Conservation (phyloP, 2,113 vertebrate species). For the Baryphthengus martii region DNA sequence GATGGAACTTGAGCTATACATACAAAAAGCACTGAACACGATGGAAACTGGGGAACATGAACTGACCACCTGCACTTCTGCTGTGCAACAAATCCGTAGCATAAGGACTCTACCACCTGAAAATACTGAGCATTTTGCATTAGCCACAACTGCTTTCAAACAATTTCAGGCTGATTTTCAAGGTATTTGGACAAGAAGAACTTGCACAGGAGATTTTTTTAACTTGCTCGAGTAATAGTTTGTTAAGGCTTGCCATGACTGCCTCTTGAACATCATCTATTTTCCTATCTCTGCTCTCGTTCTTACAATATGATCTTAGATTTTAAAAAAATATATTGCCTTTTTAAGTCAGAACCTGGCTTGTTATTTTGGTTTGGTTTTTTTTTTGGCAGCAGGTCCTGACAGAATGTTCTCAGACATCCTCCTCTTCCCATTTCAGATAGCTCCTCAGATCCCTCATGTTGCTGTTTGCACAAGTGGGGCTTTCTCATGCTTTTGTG, state of each 20-base stretch:
- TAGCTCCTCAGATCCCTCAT: rapidly evolving
- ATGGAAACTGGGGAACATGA: neutral
- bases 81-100: neutral
- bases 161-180: neutral
- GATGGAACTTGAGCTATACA: neutral
- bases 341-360: neutral
- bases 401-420: rapidly evolving
- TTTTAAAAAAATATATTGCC: neutral
- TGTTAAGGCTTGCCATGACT: neutral
- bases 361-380: neutral
- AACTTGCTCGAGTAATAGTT: neutral
- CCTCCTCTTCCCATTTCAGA: neutral
- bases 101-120: neutral
- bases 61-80: neutral
- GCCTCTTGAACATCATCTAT: neutral
- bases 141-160: neutral
- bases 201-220: neutral
- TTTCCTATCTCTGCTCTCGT: neutral
- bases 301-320: neutral
- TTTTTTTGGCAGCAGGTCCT: too few relatives aligned
- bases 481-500: neutral
- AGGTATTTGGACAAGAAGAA: neutral
- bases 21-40: neutral
- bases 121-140: neutral
- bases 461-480: neutral